Evolutionary conservation across 2,797 vertebrate genomes (phyloP), one percentile per base, ranked within the genome.

Genomic region (Microhierax caerulescens): DNA sequence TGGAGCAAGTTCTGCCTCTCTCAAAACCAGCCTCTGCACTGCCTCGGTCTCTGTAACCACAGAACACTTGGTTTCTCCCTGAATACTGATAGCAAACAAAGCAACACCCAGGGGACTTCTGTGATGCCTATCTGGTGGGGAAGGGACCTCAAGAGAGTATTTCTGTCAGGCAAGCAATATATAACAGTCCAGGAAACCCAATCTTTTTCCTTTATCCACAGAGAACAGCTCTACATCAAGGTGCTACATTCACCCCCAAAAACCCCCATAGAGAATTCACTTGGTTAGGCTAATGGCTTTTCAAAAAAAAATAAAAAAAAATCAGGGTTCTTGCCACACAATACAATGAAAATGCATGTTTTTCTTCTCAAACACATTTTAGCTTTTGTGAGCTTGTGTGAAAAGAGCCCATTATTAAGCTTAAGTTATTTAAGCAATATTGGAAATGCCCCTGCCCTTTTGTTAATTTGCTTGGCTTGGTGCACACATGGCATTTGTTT

Each of bases 401-500:
- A 90, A 97, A 97, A 97, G 86, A 92, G 41, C 30, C 61, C 61
- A 96, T 92, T 96, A 96, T 97, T 97, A 84, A 91, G 54, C 77
- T 81, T 59, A 63, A 94, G 93, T 96, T 97, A 96, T 96, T 98
- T 94, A 96, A 95, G 94, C 91, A 88, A 90, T 96, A 97, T 97
- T 96, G 81, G 92, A 97, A 97, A 59, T 96, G 95, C 88, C 91
- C 64, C 85, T 95, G 93, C 95, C 83, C 94, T 93, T 89, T 97
- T 97, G 96, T 98, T 96, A 97, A 95, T 97, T 96, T 97, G 78
- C 92, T 97, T 97, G 97, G 87, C 94, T 96, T 93, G 79, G 63
- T 96, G 90, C 56, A 95, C 84, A 94, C 95, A 95, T 89, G 87
- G 81, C 88, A 94, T 95, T 97, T 97, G 95, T 97, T 97, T 97